A percentile compares a stretch with the other conserved stretches of the same genome.
phyloP scores from a whole-genome alignment of 2,113 vertebrate species.

The Accipiter cooperii region DNA sequence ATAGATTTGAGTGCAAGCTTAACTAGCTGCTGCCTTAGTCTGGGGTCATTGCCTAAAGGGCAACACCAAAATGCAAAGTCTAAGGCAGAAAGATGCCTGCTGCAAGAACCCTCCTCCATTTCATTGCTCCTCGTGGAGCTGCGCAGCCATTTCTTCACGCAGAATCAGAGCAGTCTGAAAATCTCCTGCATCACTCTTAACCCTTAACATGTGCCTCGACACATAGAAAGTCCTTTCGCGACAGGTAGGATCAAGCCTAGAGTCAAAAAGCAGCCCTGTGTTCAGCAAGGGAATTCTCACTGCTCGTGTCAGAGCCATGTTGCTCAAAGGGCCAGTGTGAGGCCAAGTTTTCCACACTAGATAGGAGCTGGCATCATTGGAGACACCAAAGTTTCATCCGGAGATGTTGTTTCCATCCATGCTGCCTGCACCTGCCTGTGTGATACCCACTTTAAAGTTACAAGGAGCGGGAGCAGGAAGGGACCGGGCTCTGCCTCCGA shows the following conservation, averaged over 20 bases:
- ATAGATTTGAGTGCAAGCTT: neutral
- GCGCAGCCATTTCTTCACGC: rapidly evolving
- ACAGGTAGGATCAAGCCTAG: neutral
- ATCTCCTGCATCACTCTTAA: neutral
- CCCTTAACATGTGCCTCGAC: neutral
- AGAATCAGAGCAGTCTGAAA: neutral
- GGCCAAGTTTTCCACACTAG: neutral
- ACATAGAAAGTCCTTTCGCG: neutral
- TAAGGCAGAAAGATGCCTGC: neutral
- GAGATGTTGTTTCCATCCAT: neutral
- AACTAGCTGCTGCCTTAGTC: neutral
- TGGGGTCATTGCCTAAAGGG: neutral
- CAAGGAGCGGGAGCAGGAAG: neutral
- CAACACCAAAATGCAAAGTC: neutral
- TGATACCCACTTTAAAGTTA: neutral
- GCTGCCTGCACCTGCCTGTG: neutral
- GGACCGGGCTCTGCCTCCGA: neutral
- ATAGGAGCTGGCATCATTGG: neutral
- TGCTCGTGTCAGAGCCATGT: neutral
- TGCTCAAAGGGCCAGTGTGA: neutral
- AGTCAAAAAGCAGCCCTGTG: neutral
- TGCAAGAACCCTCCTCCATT: neutral
- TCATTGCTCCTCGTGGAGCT: neutral
- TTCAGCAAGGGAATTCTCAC: neutral
- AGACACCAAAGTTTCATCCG: neutral